Evolutionary conservation across 64 coral and sea anemone genomes (phyloP).

Genomic region (Hydrozoanthus tunicans): DNA sequence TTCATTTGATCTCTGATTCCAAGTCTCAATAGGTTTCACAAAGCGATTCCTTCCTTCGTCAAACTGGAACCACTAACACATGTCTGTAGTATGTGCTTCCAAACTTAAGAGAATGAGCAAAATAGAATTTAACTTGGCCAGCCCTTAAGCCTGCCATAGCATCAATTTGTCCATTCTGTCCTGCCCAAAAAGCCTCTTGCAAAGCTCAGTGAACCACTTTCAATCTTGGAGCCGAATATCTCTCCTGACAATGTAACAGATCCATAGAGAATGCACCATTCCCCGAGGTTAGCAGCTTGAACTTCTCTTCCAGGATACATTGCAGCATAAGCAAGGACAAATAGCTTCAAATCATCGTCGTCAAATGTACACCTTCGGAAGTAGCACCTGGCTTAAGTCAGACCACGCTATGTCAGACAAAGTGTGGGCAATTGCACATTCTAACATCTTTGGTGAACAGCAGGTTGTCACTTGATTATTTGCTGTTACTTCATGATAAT

Average conservation of each 20-base stretch:
- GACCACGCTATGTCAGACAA: slow-evolving; percentile 18
- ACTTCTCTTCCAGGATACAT: slow-evolving; percentile 38
- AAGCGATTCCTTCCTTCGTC: too few species aligned
- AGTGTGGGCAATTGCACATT: slow-evolving; percentile 15
- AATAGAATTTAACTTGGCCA: slow-evolving; percentile 62
- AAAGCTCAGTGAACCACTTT: slow-evolving; percentile 32
- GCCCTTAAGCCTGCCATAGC: slow-evolving; percentile 23
- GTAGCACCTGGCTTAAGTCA: slow-evolving; percentile 16
- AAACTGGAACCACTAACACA: slow-evolving; percentile 12
- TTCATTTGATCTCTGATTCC: too few species aligned
- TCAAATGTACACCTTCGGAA: slow-evolving; percentile 51
- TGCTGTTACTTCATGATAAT: slow-evolving; percentile 11
- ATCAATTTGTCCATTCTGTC: slow-evolving; percentile 49
- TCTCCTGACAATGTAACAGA: slow-evolving; percentile 37
- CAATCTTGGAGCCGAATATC: slow-evolving; percentile 67
- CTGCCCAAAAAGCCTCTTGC: slow-evolving; percentile 64
- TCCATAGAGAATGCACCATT: neutral
- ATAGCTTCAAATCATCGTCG: slow-evolving; percentile 49
- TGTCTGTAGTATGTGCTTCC: neutral
- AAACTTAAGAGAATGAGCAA: slow-evolving; percentile 41
- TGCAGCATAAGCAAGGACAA: slow-evolving; percentile 18
- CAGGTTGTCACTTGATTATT: neutral
- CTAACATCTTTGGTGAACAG: neutral
- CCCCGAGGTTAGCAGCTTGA: neutral
- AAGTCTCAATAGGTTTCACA: too few species aligned